These are phyloP conservation scores for Proteles cristata DNA, from an alignment of 2,113 vertebrate species.

Conservation along the genomic window DNA sequence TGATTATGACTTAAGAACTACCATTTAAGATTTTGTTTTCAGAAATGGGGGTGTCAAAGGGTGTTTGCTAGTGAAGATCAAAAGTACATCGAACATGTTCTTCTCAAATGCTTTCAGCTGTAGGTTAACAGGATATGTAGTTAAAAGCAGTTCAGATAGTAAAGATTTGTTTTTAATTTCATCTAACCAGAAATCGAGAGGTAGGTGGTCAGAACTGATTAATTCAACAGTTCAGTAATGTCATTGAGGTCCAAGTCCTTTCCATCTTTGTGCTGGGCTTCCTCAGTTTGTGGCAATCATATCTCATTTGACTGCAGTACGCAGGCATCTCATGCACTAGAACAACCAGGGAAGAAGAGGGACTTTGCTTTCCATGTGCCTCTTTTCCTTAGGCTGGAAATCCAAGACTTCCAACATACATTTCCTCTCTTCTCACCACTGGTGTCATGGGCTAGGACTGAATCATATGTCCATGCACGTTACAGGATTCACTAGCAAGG, in stretches of 20 bases:
- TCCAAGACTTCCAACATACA: not conserved
- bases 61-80: not conserved
- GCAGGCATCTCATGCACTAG: not conserved
- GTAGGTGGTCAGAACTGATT: not conserved
- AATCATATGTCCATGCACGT: not conserved
- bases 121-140: not conserved
- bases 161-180: slow-evolving; percentile 24
- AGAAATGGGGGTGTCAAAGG: not conserved
- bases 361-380: not conserved
- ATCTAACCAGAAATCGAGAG: not conserved
- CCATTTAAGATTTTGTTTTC: not conserved
- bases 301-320: not conserved
- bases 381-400: not conserved
- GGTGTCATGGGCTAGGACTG: not conserved
- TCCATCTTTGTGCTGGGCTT: not conserved
- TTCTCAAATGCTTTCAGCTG: not conserved
- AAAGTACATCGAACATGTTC: not conserved
- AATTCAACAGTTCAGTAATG: not conserved
- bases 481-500: not conserved
- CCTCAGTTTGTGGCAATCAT: not conserved
- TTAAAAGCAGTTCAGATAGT: not conserved
- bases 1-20: slow-evolving; percentile 10
- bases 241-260: not conserved
- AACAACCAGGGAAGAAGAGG: not conserved
- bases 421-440: not conserved